Evolutionary conservation across 2,113 vertebrate genomes (phyloP), one percentile per base, ranked within the genome.

Genomic region (Pseudorectes ferrugineus): DNA sequence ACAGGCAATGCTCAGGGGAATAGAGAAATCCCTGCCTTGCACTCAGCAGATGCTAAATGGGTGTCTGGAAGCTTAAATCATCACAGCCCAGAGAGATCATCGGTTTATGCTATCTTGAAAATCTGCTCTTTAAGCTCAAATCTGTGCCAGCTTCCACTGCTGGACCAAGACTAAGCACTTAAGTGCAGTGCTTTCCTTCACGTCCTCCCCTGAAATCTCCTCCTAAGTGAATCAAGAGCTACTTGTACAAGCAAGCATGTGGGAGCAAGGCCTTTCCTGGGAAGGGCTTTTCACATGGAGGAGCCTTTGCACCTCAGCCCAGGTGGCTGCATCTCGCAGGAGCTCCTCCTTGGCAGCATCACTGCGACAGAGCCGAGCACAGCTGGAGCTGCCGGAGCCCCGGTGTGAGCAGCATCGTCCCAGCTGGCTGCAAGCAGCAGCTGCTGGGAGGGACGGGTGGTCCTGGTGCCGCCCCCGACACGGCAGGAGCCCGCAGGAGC

Each of bases 391-490:
- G 24, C 2, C 0, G 3, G 23, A 59, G 83, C 67, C 40, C 31
- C 0, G 2, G 43, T 4, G 21, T 0, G 35, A 13, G 4, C 61
- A 62, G 66, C 54, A 72, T 5, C 4, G 0, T 3, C 78, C 66
- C 83, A 65, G 72, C 72, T 88, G 95, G 70, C 58, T 40, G 59
- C 33, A 35, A 19, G 58, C 9, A 1, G 51, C 18, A 19, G 46
- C 83, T 85, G 62, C 87, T 45, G 35, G 35, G 46, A 81, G 71
- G 35, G 15, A 43, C 2, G 1, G 71, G 85, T 79, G 62, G 18
- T 36, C 5, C 58, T 2, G 8, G 65, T 79, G 94, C 68, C 3
- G 0, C 40, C 38, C 29, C 67, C 1, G 1, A 4, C 52, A 38
- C 0, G 0, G 58, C 88, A 85, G 84, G 46, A 83, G 38, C 80